phyloP scores from a whole-genome alignment of 2,888 invertebrate genomes.

The Strigamia maritima region DNA sequence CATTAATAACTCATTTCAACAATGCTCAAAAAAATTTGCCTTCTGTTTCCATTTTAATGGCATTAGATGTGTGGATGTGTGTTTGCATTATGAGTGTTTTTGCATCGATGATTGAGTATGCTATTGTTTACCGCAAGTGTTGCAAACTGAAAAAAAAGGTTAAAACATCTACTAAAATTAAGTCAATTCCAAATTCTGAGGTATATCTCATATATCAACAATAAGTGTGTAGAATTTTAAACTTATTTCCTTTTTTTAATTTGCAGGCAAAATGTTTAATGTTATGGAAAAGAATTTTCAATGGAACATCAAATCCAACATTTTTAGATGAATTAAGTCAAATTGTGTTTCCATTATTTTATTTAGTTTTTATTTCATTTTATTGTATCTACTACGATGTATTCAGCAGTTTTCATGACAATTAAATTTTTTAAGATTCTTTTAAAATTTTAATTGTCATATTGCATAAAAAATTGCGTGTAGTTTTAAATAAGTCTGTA shows the following conservation, averaged over 20 bases:
- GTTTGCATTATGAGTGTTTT: not conserved
- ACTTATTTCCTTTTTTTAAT: not conserved
- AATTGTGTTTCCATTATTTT: not conserved
- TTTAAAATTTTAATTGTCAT: no score
- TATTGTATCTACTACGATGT: not conserved
- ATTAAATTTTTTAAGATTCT: no score
- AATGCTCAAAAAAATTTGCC: not conserved
- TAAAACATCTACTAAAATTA: not conserved
- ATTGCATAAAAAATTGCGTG: no score
- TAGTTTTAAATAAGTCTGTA: no score
- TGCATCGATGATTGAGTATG: not conserved
- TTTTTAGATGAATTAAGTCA: not conserved
- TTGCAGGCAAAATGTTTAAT: not conserved
- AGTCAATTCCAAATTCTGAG: not conserved
- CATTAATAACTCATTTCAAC: slow-evolving; percentile 23
- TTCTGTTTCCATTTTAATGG: not conserved
- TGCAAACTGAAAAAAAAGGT: not conserved
- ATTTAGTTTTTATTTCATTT: not conserved
- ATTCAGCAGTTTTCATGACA: no score
- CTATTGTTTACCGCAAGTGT: not conserved
- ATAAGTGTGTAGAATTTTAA: not conserved
- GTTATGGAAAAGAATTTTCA: not conserved
- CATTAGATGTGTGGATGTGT: slow-evolving; percentile 11
- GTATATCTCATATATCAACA: not conserved
- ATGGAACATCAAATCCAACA: not conserved